phyloP scores from a whole-genome alignment of 2,888 invertebrate genomes.

The Nymphalis urticae region DNA sequence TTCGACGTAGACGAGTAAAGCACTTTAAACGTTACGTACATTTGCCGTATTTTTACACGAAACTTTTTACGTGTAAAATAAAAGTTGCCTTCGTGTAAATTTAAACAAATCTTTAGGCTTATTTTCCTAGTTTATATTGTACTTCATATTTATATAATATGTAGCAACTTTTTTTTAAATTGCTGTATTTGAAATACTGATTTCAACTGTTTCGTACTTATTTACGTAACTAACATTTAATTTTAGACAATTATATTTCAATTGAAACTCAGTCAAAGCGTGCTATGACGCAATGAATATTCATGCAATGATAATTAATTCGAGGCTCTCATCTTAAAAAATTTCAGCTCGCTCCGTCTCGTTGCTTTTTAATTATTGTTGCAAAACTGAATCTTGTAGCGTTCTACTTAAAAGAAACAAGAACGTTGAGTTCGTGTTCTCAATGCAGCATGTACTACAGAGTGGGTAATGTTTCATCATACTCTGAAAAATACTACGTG shows the following conservation, averaged over 20 bases:
- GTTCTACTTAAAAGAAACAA: conserved; percentile 25
- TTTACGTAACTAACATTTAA: conserved; percentile 2
- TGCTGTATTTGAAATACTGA: not conserved
- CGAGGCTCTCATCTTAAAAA: conserved; percentile 27
- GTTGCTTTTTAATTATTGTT: conserved; percentile 24
- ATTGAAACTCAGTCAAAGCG: conserved; percentile 21
- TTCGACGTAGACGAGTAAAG: conserved; percentile 52
- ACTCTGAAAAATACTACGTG: conserved; percentile 39
- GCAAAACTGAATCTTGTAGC: conserved; percentile 25
- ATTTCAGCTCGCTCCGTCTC: conserved; percentile 28
- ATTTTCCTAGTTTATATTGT: not conserved
- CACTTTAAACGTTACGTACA: conserved; percentile 38
- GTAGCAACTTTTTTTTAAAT: not conserved
- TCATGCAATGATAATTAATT: conserved; percentile 31
- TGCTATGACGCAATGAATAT: conserved; percentile 32
- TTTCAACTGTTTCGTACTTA: not conserved
- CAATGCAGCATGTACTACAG: conserved; percentile 13
- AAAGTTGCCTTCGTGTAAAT: conserved; percentile 15
- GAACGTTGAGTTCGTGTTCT: not conserved
- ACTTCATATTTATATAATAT: not conserved
- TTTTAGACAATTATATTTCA: conserved; percentile 18
- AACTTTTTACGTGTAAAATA: conserved; percentile 25
- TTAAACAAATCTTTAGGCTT: not conserved
- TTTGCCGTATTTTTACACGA: conserved; percentile 23
- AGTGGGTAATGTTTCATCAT: conserved; percentile 33